These are phyloP conservation scores for Hydrochoerus hydrochaeris DNA, from an alignment of 2,113 vertebrate genomes.

Conservation along the genomic window DNA sequence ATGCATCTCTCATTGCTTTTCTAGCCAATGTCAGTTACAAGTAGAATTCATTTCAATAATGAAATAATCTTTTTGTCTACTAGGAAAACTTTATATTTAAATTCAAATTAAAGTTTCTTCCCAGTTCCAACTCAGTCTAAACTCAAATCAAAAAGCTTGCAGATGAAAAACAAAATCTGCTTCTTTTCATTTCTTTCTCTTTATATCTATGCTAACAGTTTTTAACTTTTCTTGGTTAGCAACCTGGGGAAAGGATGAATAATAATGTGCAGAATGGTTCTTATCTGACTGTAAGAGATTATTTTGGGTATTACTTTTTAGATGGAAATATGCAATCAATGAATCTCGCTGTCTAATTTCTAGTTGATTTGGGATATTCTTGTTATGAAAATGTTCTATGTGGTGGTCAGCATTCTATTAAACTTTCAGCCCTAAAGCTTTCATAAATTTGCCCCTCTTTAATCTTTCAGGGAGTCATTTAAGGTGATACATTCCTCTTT, in stretches of 20 bases:
- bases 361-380: not conserved
- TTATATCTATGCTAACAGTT: not conserved
- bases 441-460: not conserved
- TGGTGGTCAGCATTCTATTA: not conserved
- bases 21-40: constrained; percentile 14
- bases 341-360: not conserved
- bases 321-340: not conserved
- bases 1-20: not conserved
- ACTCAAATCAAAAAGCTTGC: not conserved
- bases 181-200: not conserved
- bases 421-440: not conserved
- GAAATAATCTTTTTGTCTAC: not conserved
- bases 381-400: not conserved
- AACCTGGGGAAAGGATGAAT: rapidly evolving
- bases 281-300: not conserved
- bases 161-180: not conserved
- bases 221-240: not conserved
- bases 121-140: not conserved
- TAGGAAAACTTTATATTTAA: constrained; percentile 19
- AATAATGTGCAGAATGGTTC: not conserved
- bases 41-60: constrained; percentile 21
- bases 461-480: not conserved
- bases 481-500: not conserved
- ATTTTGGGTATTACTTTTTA: not conserved
- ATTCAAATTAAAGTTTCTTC: constrained; percentile 18